phyloP scores from a whole-genome alignment of 92 coral and sea anemone genomes.

The Bergia sp. region DNA sequence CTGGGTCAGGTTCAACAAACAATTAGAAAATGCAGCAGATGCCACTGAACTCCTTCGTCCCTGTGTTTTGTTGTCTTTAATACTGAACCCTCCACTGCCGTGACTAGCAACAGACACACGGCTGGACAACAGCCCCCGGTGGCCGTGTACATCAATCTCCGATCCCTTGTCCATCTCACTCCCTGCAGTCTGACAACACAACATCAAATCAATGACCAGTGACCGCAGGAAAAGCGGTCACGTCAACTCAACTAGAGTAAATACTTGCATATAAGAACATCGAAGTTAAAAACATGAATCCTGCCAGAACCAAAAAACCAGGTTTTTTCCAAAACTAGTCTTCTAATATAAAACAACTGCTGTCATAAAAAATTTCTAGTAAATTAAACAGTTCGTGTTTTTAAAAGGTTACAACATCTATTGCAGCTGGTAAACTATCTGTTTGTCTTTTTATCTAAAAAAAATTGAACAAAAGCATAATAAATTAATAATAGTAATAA shows the following conservation, averaged over 20 bases:
- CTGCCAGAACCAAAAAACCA: too few species aligned
- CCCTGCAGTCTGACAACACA: constrained; percentile 73
- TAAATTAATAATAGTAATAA: too few species aligned
- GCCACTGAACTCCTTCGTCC: constrained; percentile 76
- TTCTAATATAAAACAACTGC: too few species aligned
- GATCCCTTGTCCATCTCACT: constrained; percentile 97
- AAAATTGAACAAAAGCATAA: too few species aligned
- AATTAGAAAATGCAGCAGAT: constrained; percentile 92
- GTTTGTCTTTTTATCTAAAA: too few species aligned
- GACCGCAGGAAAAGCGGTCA: background rate
- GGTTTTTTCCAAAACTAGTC: too few species aligned
- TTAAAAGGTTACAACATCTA: too few species aligned
- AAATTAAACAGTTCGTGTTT: too few species aligned
- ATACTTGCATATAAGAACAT: background rate
- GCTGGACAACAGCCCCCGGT: constrained; percentile 84
- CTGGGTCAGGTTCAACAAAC: constrained; percentile 88
- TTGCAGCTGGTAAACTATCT: too few species aligned
- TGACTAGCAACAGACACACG: constrained; percentile 93
- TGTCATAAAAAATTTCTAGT: too few species aligned
- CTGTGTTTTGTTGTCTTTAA: constrained; percentile 79
- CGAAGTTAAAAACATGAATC: background rate
- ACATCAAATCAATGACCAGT: background rate
- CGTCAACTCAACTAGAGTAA: background rate
- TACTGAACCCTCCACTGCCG: constrained; percentile 98
- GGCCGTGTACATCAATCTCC: constrained; percentile 81